Base-by-base conservation (phyloP, 1,140 invertebrate genomes). In the Odontomachus brunneus region DNA sequence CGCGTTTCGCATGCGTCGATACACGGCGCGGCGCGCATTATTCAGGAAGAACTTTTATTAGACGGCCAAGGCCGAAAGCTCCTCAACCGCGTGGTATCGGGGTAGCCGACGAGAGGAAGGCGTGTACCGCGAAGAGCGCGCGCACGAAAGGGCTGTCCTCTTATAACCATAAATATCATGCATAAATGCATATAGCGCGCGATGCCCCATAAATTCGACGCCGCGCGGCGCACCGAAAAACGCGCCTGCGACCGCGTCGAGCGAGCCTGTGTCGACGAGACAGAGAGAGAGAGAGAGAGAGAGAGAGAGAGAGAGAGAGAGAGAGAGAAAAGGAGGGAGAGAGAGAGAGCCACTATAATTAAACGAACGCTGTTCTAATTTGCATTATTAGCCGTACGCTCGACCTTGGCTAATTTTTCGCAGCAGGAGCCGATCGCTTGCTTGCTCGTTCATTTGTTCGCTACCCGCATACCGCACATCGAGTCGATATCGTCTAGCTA, bases 31-130 rank as follows among this genome's bases (percentile, higher is more conserved):
- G 72, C 22, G 82, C 76, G 81, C 71, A 80, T 87, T 87, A 86
- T 87, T 80, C 76, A 81, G 82, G 60, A n/a, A 66, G 24, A 75
- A 86, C 66, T 89, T 89, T 89, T 89, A 86, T 84, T 82, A 82
- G 55, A 62, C 80, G 55, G 63, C 80, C 88, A 89, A 89, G 87
- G 87, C 71, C 88, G 84, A 89, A 89, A 86, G 86, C 83, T 88
- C 83, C 83, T 88, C 83, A 33, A 26, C n/a, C 65, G 78, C 76
- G 51, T 44, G 85, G 84, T 73, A 73, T 80, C 83, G 48, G 55
- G 60, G 86, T 85, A 75, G 71, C 55, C 75, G 71, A 65, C 63
- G 83, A 84, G 75, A 73, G 57, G 76, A 88, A 88, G 73, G 84
- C 85, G 83, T 84, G 65, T 82, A 84, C 71, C 55, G 55, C 66